Conservation (phyloP, 2,888 invertebrate species). For the Drosophila mercatorum region DNA sequence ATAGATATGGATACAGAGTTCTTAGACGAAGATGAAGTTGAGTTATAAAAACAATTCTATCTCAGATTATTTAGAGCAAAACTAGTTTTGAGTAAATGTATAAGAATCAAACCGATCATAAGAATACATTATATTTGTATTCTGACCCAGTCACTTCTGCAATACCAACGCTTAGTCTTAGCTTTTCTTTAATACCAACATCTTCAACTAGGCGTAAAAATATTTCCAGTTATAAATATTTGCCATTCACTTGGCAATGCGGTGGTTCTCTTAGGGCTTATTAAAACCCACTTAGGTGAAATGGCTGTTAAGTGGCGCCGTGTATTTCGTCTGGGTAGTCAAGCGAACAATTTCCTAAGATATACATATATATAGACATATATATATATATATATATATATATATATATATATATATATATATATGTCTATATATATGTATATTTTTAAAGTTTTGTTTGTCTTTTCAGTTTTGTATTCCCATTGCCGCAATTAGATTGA, state of each 20-base stretch:
- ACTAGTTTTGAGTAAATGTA: too few relatives aligned
- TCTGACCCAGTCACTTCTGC: too few relatives aligned
- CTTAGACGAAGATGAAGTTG: too few relatives aligned
- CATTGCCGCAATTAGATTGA: conserved; percentile 54
- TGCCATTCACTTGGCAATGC: conserved; percentile 32
- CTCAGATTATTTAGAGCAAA: too few relatives aligned
- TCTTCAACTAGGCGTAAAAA: neutral
- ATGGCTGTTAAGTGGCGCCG: conserved; percentile 31
- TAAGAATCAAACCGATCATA: too few relatives aligned
- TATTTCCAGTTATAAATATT: conserved; percentile 19
- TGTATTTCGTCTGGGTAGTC: conserved; percentile 19
- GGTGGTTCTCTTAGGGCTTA: conserved; percentile 46
- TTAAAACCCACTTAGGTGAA: conserved; percentile 61
- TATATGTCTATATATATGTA: neutral
- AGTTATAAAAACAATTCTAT: too few relatives aligned
- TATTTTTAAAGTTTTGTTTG: conserved; percentile 18
- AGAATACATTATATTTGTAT: too few relatives aligned
- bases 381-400: neutral
- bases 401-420: neutral
- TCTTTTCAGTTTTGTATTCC: conserved; percentile 13
- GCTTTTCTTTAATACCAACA: neutral
- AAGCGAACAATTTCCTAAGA: neutral
- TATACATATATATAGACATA: neutral
- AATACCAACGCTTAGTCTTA: neutral
- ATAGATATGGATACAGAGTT: too few relatives aligned